Evolutionary conservation across 2,888 invertebrate species (phyloP), one percentile per base, ranked within the genome.

Genomic region (Anarsia innoxiella): DNA sequence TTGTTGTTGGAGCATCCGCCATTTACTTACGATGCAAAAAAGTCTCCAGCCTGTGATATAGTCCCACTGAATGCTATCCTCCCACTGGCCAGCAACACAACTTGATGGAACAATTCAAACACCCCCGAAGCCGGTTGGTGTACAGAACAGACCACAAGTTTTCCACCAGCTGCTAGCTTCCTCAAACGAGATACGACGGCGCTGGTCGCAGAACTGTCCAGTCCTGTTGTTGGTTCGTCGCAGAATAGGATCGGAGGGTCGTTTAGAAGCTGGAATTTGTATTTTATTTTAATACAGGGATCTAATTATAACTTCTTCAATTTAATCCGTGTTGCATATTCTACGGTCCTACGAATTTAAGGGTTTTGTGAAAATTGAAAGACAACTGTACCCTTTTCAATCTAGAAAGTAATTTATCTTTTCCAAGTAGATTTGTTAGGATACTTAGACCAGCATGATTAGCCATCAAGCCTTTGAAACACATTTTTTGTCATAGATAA

Each of bases 141-240:
- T 31, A 97, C 93, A 0, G 96, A 94, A 58, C 94, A 93, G 35
- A 96, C 86, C 23, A 96, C 91, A 12, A 93, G 89, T 75, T 93
- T 93, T 2, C 93, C 93, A 19, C 88, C 85, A 28, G 74, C 71
- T 6, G 92, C 86, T 19, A 93, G 82, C 48, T 87, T 86, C 26
- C 88, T 84, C 16, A 94, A 75, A 0, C 91, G 89, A 44, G 89
- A 88, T 6, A 95, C 89, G 0, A 97, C 93, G 10, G 90, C 89
- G 45, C 90, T 90, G 0, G 97, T 96, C 62, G 91, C 94, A 71
- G 89, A 96, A 51, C 95, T 95, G 72, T 97, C 97, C 36, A 97
- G 73, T 0, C 97, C 96, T 0, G 95, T 95, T 0, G 96, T 97
- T 0, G 96, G 96, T 65, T 97, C 97, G 61, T 97, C 97, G 66